Percentiles rank a stretch among this genome's conserved stretches.
phyloP scores from a whole-genome alignment of 1,140 invertebrate species.

The Bombus waltoni region DNA sequence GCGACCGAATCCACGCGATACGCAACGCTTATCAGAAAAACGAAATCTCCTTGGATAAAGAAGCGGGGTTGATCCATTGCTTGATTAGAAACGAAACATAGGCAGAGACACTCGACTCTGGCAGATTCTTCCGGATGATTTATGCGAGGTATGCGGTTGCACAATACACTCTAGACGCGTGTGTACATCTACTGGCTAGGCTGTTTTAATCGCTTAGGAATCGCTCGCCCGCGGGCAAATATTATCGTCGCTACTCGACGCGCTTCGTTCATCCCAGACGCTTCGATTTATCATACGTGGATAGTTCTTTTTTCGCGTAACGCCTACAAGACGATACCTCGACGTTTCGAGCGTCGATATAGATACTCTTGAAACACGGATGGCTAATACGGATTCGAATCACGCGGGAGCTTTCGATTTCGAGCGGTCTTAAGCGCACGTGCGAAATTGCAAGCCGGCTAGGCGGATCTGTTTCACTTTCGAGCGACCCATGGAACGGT shows the following conservation, averaged over 20 bases:
- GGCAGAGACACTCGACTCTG: conserved; percentile 16
- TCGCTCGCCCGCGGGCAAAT: conserved; percentile 4
- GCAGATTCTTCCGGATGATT: conserved; percentile 44
- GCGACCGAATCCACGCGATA: neutral
- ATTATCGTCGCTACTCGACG: conserved; percentile 5
- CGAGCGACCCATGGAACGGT: conserved; percentile 63
- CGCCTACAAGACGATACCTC: neutral
- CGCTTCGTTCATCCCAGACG: neutral
- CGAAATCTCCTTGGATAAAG: neutral
- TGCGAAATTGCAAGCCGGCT: conserved; percentile 34
- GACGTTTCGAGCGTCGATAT: no score
- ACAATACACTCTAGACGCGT: conserved; percentile 22
- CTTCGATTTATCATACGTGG: neutral
- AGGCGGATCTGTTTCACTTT: conserved; percentile 77
- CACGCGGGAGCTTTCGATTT: conserved; percentile 60
- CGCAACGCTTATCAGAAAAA: neutral
- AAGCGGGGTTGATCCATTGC: neutral
- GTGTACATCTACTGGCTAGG: neutral
- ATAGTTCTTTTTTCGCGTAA: neutral
- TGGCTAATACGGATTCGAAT: neutral
- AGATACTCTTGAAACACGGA: neutral
- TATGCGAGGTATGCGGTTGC: conserved; percentile 26
- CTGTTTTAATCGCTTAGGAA: neutral
- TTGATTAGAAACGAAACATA: neutral
- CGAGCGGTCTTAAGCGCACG: conserved; percentile 36